Evolutionary conservation across 2,888 invertebrate genomes (phyloP), one percentile per base, ranked within the genome.

Genomic region (Leucophenga montana): DNA sequence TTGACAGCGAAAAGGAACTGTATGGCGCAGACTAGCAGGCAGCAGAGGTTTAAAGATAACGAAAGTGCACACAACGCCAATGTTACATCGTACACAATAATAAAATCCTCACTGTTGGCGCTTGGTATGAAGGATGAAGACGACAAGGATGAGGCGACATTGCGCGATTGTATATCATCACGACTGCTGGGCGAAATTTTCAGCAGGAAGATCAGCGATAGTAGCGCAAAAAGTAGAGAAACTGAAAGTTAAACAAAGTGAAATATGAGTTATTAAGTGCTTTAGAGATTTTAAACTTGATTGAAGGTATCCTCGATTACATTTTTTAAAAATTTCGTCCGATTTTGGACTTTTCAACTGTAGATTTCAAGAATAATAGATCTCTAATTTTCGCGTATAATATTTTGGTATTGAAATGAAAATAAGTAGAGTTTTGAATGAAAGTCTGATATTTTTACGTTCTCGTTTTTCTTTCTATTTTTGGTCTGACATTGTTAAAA

Each of bases 1-100:
- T 97, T 97, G 78, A 97, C 95, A 62, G 97, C 95, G 88, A 97
- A 97, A 86, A 97, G 92, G 90, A 96, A 97, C 91, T 97, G 97
- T 86, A 97, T 95, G 82, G 96, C 95, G 91, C 97, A 97, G 84
- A 97, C 96, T 80, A 97, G 92, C 73, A 97, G 91, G 88, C 97
- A 97, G 90, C 96, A 96, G 74, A 97, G 91, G 90, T 97, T 95
- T 78, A 97, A 90, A 39, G 95, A 95, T 67, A 97, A 90, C 74
- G 97, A 96, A 85, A 97, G 91, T 71, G 96, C 95, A 87, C 96
- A 95, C 85, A 97, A 90, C 39, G 96, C 96, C 86, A 97, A 91
- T 66, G 96, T 96, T 86, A 97, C 97, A 91, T 97, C 97, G 88
- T 95, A 95, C 75, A 97, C 95, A 80, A 95, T 94, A 72, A 94